Base-by-base conservation (phyloP, 2,113 vertebrate genomes). In the Myotis lucifugus region DNA sequence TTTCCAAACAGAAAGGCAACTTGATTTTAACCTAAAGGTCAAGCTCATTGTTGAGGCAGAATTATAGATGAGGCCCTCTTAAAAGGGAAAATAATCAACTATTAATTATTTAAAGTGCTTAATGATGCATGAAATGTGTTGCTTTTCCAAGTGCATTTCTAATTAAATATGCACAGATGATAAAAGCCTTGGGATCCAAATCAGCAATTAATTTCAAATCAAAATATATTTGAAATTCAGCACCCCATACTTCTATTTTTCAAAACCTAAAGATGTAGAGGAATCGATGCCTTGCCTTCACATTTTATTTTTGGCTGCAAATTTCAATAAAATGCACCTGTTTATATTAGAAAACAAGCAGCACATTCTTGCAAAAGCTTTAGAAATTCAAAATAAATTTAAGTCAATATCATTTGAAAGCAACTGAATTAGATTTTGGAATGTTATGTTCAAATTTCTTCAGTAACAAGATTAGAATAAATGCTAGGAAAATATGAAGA, bases 101-200 rank as follows among this genome's bases (percentile, higher is more conserved):
- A 96, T 97, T 96, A 97, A 97, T 97, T 97, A 97, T 97, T 97
- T 94, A 95, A 96, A 97, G 91, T 96, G 95, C 61, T 93, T 96
- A 97, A 96, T 96, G 95, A 96, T 95, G 93, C 87, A 95, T 91
- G 87, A 92, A 93, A 91, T 92, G 73, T 88, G 89, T 77, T 96
- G 90, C 84, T 90, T 94, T 94, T 94, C 84, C 84, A 97, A 96
- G 66, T 74, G n/a, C 67, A 40, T 95, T 69, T 94, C 87, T 93
- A 91, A 34, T 94, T 96, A 92, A 96, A 70, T 77, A 94, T 91
- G 79, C 81, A 85, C 46, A 69, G 73, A 94, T 52, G 72, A 96
- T 88, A 97, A 96, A 95, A 92, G 50, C 74, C 64, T 6, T 94
- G 61, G 87, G 56, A 96, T 94, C 46, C 70, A 87, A 95, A 84